Conservation (phyloP, 1,140 invertebrate genomes). For the Procambarus clarkii region DNA sequence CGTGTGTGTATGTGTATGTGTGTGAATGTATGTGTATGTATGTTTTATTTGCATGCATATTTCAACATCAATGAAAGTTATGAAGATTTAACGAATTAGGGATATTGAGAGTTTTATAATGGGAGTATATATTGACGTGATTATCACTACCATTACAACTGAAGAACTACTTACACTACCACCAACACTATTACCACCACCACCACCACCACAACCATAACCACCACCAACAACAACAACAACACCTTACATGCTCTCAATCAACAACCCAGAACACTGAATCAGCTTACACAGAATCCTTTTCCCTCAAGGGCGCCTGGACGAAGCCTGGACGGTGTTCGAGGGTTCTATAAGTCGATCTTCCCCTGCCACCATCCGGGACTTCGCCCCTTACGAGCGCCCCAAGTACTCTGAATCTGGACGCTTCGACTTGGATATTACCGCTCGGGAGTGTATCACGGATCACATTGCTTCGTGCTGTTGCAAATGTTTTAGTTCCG, state of each 20-base stretch:
- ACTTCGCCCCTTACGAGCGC: constrained; percentile 3
- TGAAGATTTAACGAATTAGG: too few species aligned
- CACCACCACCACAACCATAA: too few species aligned
- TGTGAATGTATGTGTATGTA: too few species aligned
- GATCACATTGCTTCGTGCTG: background rate
- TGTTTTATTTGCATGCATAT: too few species aligned
- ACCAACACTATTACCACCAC: background rate
- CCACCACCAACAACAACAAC: background rate
- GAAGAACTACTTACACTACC: too few species aligned
- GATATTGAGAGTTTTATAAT: too few species aligned
- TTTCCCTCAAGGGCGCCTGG: constrained; percentile 42
- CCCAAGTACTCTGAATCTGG: constrained; percentile 42
- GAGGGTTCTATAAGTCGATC: background rate
- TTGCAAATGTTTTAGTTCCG: constrained; percentile 24
- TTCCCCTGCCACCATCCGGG: background rate
- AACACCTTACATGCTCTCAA: background rate
- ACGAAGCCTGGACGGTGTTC: background rate
- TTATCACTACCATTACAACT: too few species aligned
- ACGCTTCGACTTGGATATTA: constrained; percentile 41
- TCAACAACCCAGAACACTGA: constrained; percentile 6
- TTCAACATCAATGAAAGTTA: too few species aligned
- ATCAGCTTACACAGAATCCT: constrained; percentile 26
- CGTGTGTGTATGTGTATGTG: too few species aligned
- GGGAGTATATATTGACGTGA: too few species aligned
- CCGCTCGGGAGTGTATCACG: constrained; percentile 12